Percentiles rank a stretch among this genome's conserved stretches.
Conservation (phyloP, 2,113 vertebrate species). For the Oncorhynchus kisutch region DNA sequence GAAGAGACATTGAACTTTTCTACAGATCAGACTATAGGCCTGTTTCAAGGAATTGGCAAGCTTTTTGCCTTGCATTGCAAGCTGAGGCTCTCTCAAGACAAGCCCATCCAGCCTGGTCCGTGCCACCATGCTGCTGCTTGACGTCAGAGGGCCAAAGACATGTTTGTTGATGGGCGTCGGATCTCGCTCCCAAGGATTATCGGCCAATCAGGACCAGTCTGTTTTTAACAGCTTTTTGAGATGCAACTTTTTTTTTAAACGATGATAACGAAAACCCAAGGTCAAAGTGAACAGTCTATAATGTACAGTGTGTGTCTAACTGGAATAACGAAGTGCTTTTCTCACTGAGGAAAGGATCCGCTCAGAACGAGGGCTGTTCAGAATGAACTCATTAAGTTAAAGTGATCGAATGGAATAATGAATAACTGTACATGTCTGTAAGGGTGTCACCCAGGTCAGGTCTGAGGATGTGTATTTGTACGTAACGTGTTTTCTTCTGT, state of each 20-base stretch:
- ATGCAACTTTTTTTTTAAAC: slow-evolving; percentile 15
- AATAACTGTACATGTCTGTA: slow-evolving; percentile 17
- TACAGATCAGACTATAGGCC: neutral
- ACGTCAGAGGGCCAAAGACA: no score
- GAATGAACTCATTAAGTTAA: slow-evolving; percentile 6
- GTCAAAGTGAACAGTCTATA: slow-evolving; percentile 8
- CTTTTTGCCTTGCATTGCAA: no score
- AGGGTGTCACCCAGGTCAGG: slow-evolving; percentile 5
- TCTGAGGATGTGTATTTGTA: neutral
- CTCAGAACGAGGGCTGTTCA: slow-evolving; percentile 26
- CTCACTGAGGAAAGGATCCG: slow-evolving; percentile 27
- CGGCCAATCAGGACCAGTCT: no score
- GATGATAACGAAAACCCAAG: slow-evolving; percentile 20
- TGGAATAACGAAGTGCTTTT: slow-evolving; percentile 60
- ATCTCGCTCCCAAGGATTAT: no score
- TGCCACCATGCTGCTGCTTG: no score
- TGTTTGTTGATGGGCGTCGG: no score
- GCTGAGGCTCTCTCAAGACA: no score
- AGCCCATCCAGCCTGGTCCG: no score
- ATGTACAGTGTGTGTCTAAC: slow-evolving; percentile 27
- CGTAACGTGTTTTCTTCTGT: neutral
- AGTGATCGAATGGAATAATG: slow-evolving; percentile 12
- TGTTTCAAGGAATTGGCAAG: no score
- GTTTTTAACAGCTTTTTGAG: neutral
- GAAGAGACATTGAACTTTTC: neutral